These are phyloP conservation scores for Leuciscus waleckii DNA, from an alignment of 2,797 vertebrate species.

Conservation along the genomic window DNA sequence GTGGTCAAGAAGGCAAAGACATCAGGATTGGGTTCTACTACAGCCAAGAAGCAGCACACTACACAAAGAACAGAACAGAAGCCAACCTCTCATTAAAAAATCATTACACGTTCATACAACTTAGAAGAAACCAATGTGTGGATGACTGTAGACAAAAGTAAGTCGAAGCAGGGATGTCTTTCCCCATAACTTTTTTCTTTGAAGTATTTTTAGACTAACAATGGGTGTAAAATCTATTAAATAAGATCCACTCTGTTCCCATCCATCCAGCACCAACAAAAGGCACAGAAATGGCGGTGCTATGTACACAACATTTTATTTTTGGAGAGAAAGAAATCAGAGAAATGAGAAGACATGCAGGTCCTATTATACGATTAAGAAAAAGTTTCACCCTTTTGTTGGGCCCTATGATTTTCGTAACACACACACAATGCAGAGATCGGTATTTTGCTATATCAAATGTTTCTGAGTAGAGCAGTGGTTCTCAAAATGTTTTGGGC, in stretches of 20 bases:
- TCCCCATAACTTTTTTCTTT: not conserved
- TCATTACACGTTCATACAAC: constrained; percentile 1
- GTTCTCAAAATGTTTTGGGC: too few relatives aligned
- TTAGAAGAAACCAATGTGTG: constrained; percentile 11
- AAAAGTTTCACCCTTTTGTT: not conserved
- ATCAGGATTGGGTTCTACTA: constrained; percentile 50
- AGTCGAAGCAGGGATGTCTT: not conserved
- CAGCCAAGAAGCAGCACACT: constrained; percentile 7
- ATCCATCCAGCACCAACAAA: not conserved
- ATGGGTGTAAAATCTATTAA: not conserved
- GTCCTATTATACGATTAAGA: not conserved
- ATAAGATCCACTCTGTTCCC: not conserved
- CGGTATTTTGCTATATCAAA: not conserved
- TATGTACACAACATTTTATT: not conserved
- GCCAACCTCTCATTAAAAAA: constrained; percentile 21
- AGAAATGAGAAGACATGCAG: not conserved
- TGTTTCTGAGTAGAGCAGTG: not conserved
- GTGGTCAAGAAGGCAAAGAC: constrained; percentile 69
- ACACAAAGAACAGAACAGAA: constrained; percentile 17
- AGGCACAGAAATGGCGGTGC: not conserved
- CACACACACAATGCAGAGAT: not conserved
- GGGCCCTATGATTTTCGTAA: not conserved
- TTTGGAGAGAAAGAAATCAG: not conserved
- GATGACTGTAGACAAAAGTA: not conserved
- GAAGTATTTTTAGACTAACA: not conserved